Percentiles rank a stretch among this genome's conserved stretches.
Evolutionary conservation across 1,140 invertebrate genomes (phyloP).

Genomic region (Drosophila navojoa): DNA sequence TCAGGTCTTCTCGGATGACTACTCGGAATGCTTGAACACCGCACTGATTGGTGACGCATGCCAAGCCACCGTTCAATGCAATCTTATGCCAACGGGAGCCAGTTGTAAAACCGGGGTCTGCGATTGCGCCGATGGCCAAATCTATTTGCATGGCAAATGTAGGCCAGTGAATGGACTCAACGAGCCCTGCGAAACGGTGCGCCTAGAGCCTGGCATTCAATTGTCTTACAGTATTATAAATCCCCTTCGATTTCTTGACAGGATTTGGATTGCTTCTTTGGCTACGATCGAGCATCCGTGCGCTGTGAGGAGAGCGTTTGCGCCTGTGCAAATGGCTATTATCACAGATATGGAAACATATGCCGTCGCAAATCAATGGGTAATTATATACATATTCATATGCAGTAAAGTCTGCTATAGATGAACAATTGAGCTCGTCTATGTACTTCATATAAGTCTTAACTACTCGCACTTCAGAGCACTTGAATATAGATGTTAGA

Average conservation of each 20-base stretch:
- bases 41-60: slow-evolving; percentile 80
- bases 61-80: slow-evolving; percentile 80
- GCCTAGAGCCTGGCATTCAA: neutral
- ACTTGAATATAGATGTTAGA: too few relatives aligned
- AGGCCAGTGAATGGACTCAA: slow-evolving; percentile 72
- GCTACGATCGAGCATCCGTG: slow-evolving; percentile 81
- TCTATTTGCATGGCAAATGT: slow-evolving; percentile 79
- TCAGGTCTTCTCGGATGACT: slow-evolving; percentile 68
- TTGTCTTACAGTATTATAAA: neutral
- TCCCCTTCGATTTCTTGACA: slow-evolving; percentile 7
- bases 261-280: slow-evolving; percentile 83
- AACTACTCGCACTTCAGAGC: too few relatives aligned
- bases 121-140: slow-evolving; percentile 83
- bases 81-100: slow-evolving; percentile 84
- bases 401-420: too few relatives aligned
- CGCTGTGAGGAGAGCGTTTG: slow-evolving; percentile 76
- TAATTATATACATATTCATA: slow-evolving; percentile 10
- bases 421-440: too few relatives aligned
- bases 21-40: slow-evolving; percentile 74
- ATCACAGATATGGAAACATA: slow-evolving; percentile 83
- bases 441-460: too few relatives aligned
- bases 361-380: slow-evolving; percentile 84
- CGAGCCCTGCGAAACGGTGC: slow-evolving; percentile 69
- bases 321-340: slow-evolving; percentile 83
- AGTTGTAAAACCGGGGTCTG: slow-evolving; percentile 83